These are phyloP conservation scores for Mamestra configurata DNA, from an alignment of 1,140 invertebrate genomes.

Conservation along the genomic window DNA sequence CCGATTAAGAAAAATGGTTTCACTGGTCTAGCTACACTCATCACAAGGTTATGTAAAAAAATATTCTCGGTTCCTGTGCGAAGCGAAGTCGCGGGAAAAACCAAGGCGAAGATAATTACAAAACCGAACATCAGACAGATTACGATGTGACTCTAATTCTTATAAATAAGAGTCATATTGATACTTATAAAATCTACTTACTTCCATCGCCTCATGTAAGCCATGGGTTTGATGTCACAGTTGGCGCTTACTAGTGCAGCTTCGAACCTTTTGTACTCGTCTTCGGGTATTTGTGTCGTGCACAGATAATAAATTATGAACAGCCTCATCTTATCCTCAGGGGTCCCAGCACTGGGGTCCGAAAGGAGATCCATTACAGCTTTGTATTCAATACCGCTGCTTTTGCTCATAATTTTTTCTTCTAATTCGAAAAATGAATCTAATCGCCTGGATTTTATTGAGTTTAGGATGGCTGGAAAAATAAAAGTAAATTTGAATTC, in stretches of 20 bases:
- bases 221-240: constrained; percentile 94
- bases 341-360: constrained; percentile 95
- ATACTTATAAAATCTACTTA: constrained; percentile 77
- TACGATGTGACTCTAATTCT: background rate
- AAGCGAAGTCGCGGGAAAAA: no score
- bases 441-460: constrained; percentile 96
- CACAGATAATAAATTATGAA: constrained; percentile 98
- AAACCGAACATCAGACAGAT: no score
- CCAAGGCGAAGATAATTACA: no score
- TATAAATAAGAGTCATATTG: background rate
- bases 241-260: constrained; percentile 93
- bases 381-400: constrained; percentile 90
- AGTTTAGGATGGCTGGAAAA: constrained; percentile 93
- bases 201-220: constrained; percentile 97
- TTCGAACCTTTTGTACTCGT: constrained; percentile 95
- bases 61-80: no score
- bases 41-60: no score
- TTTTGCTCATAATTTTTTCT: constrained; percentile 98
- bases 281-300: constrained; percentile 92
- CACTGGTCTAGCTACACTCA: no score
- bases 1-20: no score
- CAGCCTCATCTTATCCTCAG: constrained; percentile 97
- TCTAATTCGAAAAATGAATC: constrained; percentile 99
- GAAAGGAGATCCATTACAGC: constrained; percentile 93
- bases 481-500: constrained; percentile 37